Base-by-base conservation (phyloP, 2,113 vertebrate species). In the Poecile atricapillus region DNA sequence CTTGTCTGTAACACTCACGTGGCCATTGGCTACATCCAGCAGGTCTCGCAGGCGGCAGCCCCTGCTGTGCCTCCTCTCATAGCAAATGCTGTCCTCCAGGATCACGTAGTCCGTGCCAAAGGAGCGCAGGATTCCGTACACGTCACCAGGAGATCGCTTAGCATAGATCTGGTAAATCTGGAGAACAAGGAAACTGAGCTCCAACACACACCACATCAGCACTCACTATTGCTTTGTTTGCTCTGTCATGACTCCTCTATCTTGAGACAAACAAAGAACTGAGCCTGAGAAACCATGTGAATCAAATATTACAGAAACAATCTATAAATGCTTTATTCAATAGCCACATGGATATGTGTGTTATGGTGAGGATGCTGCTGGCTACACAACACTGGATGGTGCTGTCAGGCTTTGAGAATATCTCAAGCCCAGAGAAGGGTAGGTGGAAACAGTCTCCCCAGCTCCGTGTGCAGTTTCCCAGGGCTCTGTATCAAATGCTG, bases 91-190 rank as follows among this genome's bases (percentile, higher is more conserved):
- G 98, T 99, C 99, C 75, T 99, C 99, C 74, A 99, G 94, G 79
- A 99, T 98, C 69, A 99, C 97, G 0, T 99, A 99, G 97, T 99
- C 98, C 0, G 99, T 97, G n/a, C 99, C 99, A 5, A 98, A 98
- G 21, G 98, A 98, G 25, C 95, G 97, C 93, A 99, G 97, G 77
- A 99, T 98, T 3, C 88, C 31, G 37, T 99, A 35, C 55, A 99
- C 98, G 0, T 99, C 99, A 71, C 98, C 98, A 0, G 99, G 98
- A 27, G 99, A 97, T 11, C 97, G 98, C 43, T 98, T 98, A 2
- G 99, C 99, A 3, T 99, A 99, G 75, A 99, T 98, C 97, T 99
- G 99, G 96, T 99, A 99, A 53, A 99, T 98, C 99, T 99, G 93
- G 5, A 27, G 35, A 69, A 31, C 44, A 56, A 69, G 30, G 62